These are phyloP conservation scores for Drosophila sordidula DNA, from an alignment of 2,888 invertebrate species.

Conservation along the genomic window DNA sequence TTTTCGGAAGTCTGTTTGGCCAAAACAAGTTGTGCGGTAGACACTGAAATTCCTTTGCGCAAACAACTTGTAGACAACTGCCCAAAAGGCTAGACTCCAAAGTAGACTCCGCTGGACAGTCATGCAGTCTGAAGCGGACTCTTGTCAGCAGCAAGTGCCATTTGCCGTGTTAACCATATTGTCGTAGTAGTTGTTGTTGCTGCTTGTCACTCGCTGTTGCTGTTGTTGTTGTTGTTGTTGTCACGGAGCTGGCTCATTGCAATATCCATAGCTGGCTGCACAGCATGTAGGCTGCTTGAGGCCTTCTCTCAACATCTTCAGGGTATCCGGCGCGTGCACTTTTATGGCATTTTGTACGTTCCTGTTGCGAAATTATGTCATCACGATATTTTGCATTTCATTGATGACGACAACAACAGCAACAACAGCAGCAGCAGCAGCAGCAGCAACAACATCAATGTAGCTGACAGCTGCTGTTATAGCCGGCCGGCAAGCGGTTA, in stretches of 20 bases:
- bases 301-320: slow-evolving; percentile 30
- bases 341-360: slow-evolving; percentile 64
- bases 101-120: slow-evolving; percentile 32
- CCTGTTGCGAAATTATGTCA: slow-evolving; percentile 61
- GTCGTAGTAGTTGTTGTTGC: slow-evolving; percentile 22
- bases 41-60: slow-evolving; percentile 62
- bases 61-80: slow-evolving; percentile 56
- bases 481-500: slow-evolving; percentile 42
- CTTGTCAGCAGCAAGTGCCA: slow-evolving; percentile 61
- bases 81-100: slow-evolving; percentile 46
- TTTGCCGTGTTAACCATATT: slow-evolving; percentile 59
- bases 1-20: slow-evolving; percentile 60
- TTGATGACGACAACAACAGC: slow-evolving; percentile 31
- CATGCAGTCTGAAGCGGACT: slow-evolving; percentile 12
- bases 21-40: slow-evolving; percentile 51
- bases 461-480: slow-evolving; percentile 17
- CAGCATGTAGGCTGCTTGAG: slow-evolving; percentile 49
- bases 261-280: slow-evolving; percentile 59
- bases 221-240: slow-evolving; percentile 23
- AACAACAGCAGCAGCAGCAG: not conserved
- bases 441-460: not conserved
- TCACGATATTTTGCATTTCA: slow-evolving; percentile 63
- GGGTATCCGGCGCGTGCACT: slow-evolving; percentile 56
- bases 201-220: slow-evolving; percentile 16
- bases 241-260: slow-evolving; percentile 40